A percentile compares a stretch with the other conserved stretches of the same genome.
phyloP scores from a whole-genome alignment of 2,888 invertebrate genomes.

The Pheosia tremula region DNA sequence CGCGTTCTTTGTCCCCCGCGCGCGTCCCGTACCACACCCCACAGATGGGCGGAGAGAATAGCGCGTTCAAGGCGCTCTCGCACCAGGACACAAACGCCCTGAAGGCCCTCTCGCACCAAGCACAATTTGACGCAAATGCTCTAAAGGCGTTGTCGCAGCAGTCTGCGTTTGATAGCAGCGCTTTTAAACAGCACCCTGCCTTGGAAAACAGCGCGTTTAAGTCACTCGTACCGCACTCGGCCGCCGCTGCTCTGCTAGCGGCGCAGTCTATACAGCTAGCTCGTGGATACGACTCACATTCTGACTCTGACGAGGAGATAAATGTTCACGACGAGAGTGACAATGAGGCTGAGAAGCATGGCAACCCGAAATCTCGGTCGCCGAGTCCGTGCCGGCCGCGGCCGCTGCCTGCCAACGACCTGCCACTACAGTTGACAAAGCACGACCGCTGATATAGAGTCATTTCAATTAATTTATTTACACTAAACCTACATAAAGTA shows the following conservation, averaged over 20 bases:
- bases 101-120: slow-evolving; percentile 84
- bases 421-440: slow-evolving; percentile 89
- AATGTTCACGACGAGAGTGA: slow-evolving; percentile 93
- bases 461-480: slow-evolving; percentile 58
- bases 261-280: slow-evolving; percentile 78
- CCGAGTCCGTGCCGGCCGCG: slow-evolving; percentile 72
- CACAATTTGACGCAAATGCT: slow-evolving; percentile 82
- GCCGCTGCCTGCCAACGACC: slow-evolving; percentile 66
- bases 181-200: slow-evolving; percentile 82
- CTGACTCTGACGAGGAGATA: slow-evolving; percentile 91
- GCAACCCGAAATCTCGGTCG: slow-evolving; percentile 74
- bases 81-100: slow-evolving; percentile 86
- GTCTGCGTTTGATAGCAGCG: slow-evolving; percentile 62
- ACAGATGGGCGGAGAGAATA: slow-evolving; percentile 95
- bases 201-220: slow-evolving; percentile 93
- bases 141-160: slow-evolving; percentile 81
- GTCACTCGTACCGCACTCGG: slow-evolving; percentile 88
- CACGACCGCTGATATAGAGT: slow-evolving; percentile 85
- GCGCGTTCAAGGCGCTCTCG: slow-evolving; percentile 92
- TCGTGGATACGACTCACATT: slow-evolving; percentile 79
- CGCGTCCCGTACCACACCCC: slow-evolving; percentile 85
- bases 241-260: slow-evolving; percentile 85
- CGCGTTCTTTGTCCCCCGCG: slow-evolving; percentile 86
- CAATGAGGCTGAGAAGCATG: slow-evolving; percentile 81
- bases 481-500: slow-evolving; percentile 60